These are phyloP conservation scores for Puntigrus tetrazona DNA, from an alignment of 2,113 vertebrate genomes.

Conservation along the genomic window DNA sequence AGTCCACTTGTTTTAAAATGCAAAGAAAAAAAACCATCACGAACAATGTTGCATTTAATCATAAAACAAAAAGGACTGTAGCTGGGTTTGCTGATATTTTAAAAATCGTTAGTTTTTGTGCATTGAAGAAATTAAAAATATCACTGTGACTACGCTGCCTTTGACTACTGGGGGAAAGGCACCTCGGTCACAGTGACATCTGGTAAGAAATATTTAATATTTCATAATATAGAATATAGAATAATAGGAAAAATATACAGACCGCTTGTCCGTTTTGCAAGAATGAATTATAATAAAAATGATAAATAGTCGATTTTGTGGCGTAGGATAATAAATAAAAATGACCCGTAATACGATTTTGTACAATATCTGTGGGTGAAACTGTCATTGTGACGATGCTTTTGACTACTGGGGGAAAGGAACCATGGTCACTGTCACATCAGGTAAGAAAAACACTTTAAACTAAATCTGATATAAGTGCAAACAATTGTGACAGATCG, in stretches of 20 bases:
- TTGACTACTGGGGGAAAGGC: slow-evolving; percentile 48
- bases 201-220: not conserved
- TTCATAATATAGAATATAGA: not conserved
- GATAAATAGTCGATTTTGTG: not conserved
- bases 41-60: not conserved
- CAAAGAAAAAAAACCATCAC: too few species aligned
- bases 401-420: slow-evolving; percentile 71
- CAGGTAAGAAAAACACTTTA: slow-evolving; percentile 37
- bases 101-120: not conserved
- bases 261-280: not conserved
- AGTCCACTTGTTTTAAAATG: too few species aligned
- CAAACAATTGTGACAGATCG: not conserved
- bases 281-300: not conserved
- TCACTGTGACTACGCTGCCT: slow-evolving; percentile 34
- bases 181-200: slow-evolving; percentile 29
- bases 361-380: slow-evolving; percentile 13
- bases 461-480: not conserved
- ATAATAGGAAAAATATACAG: not conserved
- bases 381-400: slow-evolving; percentile 23
- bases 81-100: not conserved
- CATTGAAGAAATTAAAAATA: not conserved
- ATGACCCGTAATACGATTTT: not conserved
- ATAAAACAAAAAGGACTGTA: not conserved
- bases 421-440: slow-evolving; percentile 60
- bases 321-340: not conserved